Conservation (phyloP, 1,140 invertebrate species). For the Drosophila melanogaster region Release_6_plus_ISO1_MT NT_033779.5:12166001-12166500, state of each 20-base stretch:
- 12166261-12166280: constrained; percentile 76
- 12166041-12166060: constrained; percentile 92
- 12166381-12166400: constrained; percentile 91
- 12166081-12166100: constrained; percentile 96
- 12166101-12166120: constrained; percentile 93
- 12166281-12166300: constrained; percentile 92
- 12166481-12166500: constrained; percentile 94
- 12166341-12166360: constrained; percentile 97
- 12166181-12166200: constrained; percentile 91
- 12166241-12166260: constrained; percentile 93
- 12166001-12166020: constrained; percentile 23
- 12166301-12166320: constrained; percentile 96
- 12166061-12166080: constrained; percentile 95
- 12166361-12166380: constrained; percentile 95
- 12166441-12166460: constrained; percentile 97
- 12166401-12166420: constrained; percentile 93
- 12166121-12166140: constrained; percentile 88
- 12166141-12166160: constrained; percentile 91
- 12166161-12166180: constrained; percentile 95
- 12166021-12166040: not conserved
- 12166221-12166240: constrained; percentile 94
- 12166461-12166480: constrained; percentile 98
- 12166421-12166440: constrained; percentile 92
- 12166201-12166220: constrained; percentile 90
- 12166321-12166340: constrained; percentile 97